These are phyloP conservation scores for Prosopocoilus inquinatus DNA, from an alignment of 2,888 invertebrate species.

Conservation along the genomic window DNA sequence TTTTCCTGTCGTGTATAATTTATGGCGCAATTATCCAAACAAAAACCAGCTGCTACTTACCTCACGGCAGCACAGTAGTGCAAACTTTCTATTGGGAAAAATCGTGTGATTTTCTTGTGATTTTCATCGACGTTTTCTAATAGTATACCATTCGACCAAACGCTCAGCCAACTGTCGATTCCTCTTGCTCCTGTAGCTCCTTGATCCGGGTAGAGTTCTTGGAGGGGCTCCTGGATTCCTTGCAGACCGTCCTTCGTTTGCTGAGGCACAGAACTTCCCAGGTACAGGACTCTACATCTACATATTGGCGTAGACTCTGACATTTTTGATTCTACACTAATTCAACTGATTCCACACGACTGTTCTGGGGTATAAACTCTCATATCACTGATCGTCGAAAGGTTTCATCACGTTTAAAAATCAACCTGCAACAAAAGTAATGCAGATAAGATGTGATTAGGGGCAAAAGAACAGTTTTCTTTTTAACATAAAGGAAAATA, in stretches of 20 bases:
- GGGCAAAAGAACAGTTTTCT: no score
- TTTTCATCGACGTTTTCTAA: slow-evolving; percentile 96
- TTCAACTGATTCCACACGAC: no score
- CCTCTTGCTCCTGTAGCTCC: slow-evolving; percentile 85
- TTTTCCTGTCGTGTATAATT: neutral
- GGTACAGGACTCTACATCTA: slow-evolving; percentile 92
- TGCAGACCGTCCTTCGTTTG: slow-evolving; percentile 97
- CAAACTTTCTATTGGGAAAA: slow-evolving; percentile 92
- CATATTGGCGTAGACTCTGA: slow-evolving; percentile 90
- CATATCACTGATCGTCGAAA: no score
- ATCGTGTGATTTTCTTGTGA: slow-evolving; percentile 88
- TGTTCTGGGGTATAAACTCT: no score
- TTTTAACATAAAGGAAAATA: no score
- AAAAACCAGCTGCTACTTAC: no score
- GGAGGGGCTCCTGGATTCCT: slow-evolving; percentile 94
- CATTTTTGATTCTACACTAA: slow-evolving; percentile 42
- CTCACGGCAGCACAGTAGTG: slow-evolving; percentile 96
- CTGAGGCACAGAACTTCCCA: slow-evolving; percentile 95
- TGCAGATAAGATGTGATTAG: no score
- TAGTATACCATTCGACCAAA: slow-evolving; percentile 94
- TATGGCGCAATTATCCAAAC: neutral
- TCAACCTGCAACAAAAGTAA: no score
- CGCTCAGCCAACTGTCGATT: slow-evolving; percentile 94
- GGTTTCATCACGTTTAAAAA: no score
- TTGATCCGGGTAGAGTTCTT: slow-evolving; percentile 93